Evolutionary conservation across 1,140 invertebrate genomes (phyloP).

Genomic region (Lucilia cuprina): DNA sequence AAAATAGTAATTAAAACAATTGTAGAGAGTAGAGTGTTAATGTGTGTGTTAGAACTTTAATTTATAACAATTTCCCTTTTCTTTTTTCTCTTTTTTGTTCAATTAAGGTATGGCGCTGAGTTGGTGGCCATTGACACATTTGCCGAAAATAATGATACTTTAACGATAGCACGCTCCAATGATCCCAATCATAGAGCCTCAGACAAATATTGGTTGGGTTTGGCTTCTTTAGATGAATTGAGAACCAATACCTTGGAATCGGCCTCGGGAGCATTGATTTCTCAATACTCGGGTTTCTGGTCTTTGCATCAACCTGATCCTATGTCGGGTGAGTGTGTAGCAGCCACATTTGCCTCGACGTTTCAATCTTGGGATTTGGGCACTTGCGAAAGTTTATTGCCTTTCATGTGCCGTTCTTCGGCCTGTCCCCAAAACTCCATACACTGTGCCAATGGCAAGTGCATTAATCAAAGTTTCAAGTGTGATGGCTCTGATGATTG

Average conservation of each 20-base stretch:
- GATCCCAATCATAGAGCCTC: constrained; percentile 66
- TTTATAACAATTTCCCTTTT: neutral
- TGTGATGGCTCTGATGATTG: constrained; percentile 95
- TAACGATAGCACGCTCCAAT: constrained; percentile 74
- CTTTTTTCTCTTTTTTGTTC: constrained; percentile 26
- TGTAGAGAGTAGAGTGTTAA: neutral
- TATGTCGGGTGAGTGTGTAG: constrained; percentile 86
- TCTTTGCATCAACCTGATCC: constrained; percentile 86
- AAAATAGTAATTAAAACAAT: neutral
- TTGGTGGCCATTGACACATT: constrained; percentile 89
- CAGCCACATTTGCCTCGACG: constrained; percentile 76
- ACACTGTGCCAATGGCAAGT: constrained; percentile 91
- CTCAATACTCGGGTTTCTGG: constrained; percentile 93
- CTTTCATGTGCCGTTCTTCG: constrained; percentile 90
- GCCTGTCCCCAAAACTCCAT: constrained; percentile 92
- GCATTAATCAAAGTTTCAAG: constrained; percentile 86
- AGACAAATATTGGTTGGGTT: constrained; percentile 84
- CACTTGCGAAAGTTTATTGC: constrained; percentile 90
- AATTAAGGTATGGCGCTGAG: constrained; percentile 87
- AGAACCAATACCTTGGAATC: constrained; percentile 93
- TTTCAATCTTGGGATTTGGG: constrained; percentile 90
- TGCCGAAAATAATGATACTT: constrained; percentile 89
- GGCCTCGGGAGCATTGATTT: constrained; percentile 87
- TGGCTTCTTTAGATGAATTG: constrained; percentile 88
- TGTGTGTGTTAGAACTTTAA: neutral